Evolutionary conservation across 2,113 vertebrate species (phyloP), one percentile per base, ranked within the genome.

Genomic region (Chrysemys picta): DNA sequence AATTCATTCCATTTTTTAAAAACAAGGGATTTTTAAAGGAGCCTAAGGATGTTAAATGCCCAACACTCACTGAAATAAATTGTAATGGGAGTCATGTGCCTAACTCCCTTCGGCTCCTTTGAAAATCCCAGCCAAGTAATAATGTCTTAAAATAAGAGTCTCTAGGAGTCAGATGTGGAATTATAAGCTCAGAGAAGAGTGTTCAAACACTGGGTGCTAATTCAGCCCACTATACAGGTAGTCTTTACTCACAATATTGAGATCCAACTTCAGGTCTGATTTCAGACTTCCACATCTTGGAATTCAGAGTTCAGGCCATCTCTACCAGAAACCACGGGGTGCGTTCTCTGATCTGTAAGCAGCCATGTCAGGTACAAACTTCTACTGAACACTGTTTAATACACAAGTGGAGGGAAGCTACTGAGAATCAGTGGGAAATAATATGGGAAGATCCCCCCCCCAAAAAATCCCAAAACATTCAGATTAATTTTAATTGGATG

Each of bases 401-500:
- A 84, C 81, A 76, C 76, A 76, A 85, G 84, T 52, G 85, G 8
- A 82, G 3, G 8, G 65, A 72, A 38, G n/a, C 65, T 72, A 27
- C 4, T n/a, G 12, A 45, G 24, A 87, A 87, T 35, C 8, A 75
- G 49, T 65, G 89, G 47, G 50, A 87, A 94, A 79, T 4, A 69
- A 9, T 2, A 0, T 4, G 13, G 54, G 13, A 94, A 78, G 25
- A 90, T 45, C 6, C 5, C 45, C 45, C 42, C 45, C 45, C 45
- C 45, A 45, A 45, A 84, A 38, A 22, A 86, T 8, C 50, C 11
- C 29, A 76, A 91, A 82, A 62, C 45, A n/a, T 82, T 87, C 49
- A 85, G 45, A 85, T 85, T 62, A 3, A 84, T 76, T 95, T 91
- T 86, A 90, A 85, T 91, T 86, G 14, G 25, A 84, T 94, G 94